Evolutionary conservation across 1,140 invertebrate genomes (phyloP), one percentile per base, ranked within the genome.

Genomic region (Listronotus oregonensis): DNA sequence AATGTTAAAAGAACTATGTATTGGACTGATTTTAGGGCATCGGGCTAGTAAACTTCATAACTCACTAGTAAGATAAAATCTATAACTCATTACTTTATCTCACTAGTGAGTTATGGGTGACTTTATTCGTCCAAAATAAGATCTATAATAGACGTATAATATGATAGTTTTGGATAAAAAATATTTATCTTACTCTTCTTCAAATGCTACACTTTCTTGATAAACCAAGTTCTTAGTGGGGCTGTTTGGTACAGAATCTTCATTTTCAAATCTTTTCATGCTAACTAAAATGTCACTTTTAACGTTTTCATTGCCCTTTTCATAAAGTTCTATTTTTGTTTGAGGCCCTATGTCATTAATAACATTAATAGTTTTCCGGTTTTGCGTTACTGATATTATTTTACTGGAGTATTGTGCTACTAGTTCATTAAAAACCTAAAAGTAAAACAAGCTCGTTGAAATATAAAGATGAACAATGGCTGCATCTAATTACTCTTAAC

Each of bases 311-410:
- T 82, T 80, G 7, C 80, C 79, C n/a, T 81, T 81, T 31, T 76
- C 82, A 78, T 47, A 84, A 3, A 87, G 71, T 65, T 85, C 82
- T 0, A 88, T 81, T 60, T 80, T 83, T 0, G 84, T 82, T 17
- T 83, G 81, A 0, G 86, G 85, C 15, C 85, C 85, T 34, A 87
- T 83, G 67, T 85, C 83, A 72, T 87, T 87, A 7, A 81, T 73
- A 4, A 87, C 75, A 69, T 77, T 78, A 0, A 83, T 77, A 21
- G 71, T 66, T 59, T 72, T 76, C 15, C 67, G 70, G 47, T 77
- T 72, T 43, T 62, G 69, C 8, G 67, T 72, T 15, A 78, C 71
- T 0, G 77, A 79, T 12, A 80, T 57, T 3, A 74, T 80, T 75
- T 66, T 80, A 63, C 82, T 83, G 0, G 77, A 77, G 59, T 87